Base-by-base conservation (phyloP, 2,888 invertebrate genomes). In the Tetranychus piercei region DNA sequence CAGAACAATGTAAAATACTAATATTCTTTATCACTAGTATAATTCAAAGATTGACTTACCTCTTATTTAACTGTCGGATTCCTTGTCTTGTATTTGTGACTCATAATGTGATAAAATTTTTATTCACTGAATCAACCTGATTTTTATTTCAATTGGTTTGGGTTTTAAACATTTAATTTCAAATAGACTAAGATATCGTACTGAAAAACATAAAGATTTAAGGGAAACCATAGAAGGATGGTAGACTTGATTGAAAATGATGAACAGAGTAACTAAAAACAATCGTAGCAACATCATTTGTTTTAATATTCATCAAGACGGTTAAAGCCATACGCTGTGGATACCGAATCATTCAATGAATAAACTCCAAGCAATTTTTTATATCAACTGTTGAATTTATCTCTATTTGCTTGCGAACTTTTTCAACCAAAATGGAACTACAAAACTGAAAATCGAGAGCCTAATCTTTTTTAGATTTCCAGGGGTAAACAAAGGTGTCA, bases 391-490 rank as follows among this genome's bases (percentile, higher is more conserved):
- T 66, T 23, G 23, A 7, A 4, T 43, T 66, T 9, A 44, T 22
- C 1, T 75, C 66, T 1, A 55, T 69, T 69, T 66, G 45, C 18
- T 15, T 1, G n/a, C 73, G 44, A 8, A 72, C n/a, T 15, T 4
- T 6, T 1, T 9, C 44, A 7, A 73, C 22, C 18, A 75, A 44
- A 67, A 5, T n/a, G 18, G 44, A 43, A 18, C 65, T 34, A 9
- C 67, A 73, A n/a, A n/a, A 1, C 43, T 22, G 15, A 34, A 43
- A 8, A 75, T 73, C 6, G 34, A 8, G 43, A 45, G 75, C 8
- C 67, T 73, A 72, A 73, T 72, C 44, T 20, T 15, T 67, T 73
- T 75, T 11, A 75, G 23, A 44, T 73, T 72, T 6, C 23, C 66
- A 3, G 67, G 18, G 2, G 69, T 20, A 67, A 73, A 75, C 8